Evolutionary conservation across 2,797 vertebrate genomes (phyloP).

Genomic region (Sciurus carolinensis): DNA sequence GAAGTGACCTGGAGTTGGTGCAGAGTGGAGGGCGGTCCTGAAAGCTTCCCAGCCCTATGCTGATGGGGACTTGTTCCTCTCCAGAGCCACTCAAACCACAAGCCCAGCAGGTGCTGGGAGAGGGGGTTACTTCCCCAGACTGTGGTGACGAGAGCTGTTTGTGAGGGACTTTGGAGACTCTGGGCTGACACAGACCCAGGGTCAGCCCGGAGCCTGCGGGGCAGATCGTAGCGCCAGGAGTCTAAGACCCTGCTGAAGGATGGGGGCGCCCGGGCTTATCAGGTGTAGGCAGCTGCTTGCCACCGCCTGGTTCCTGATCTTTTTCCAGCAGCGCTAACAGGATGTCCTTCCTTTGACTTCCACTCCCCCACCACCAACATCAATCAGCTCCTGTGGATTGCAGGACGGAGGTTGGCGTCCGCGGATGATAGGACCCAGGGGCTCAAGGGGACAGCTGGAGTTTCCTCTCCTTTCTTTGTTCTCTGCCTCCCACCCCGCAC

Average conservation of each 20-base stretch:
- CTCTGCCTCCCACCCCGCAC: not conserved
- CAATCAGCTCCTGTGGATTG: not conserved
- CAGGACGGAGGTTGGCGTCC: not conserved
- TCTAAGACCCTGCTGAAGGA: not conserved
- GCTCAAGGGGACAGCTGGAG: not conserved
- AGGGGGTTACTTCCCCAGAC: not conserved
- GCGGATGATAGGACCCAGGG: not conserved
- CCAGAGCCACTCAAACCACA: not conserved
- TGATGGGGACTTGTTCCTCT: not conserved
- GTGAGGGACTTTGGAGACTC: not conserved
- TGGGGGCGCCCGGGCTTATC: not conserved
- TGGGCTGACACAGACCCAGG: not conserved
- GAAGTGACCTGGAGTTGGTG: not conserved
- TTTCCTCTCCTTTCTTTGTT: slow-evolving; percentile 5
- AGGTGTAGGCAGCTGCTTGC: slow-evolving; percentile 23
- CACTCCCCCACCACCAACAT: not conserved
- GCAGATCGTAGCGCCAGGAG: not conserved
- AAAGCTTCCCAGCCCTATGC: not conserved
- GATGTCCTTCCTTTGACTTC: slow-evolving; percentile 62
- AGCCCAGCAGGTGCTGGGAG: not conserved
- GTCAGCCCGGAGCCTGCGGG: no score
- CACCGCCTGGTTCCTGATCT: slow-evolving; percentile 40
- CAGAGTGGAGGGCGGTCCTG: not conserved
- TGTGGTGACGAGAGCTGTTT: not conserved
- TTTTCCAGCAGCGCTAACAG: slow-evolving; percentile 48